Conservation (phyloP, 2,888 invertebrate species). For the Teleogryllus oceanicus region DNA sequence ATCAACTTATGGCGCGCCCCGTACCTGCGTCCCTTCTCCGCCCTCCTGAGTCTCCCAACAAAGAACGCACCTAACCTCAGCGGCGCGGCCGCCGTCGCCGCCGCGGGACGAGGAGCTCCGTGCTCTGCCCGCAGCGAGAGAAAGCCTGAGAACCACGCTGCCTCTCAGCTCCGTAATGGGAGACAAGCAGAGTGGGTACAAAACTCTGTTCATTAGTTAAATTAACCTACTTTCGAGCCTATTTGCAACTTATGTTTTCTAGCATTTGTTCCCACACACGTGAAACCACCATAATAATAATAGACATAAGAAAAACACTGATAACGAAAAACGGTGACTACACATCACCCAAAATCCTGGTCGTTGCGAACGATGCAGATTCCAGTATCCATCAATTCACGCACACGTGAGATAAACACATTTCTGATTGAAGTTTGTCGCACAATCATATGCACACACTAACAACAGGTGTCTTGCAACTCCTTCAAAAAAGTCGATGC, state of each 20-base stretch:
- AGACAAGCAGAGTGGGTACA: not conserved
- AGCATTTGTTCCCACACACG: not conserved
- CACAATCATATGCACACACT: not conserved
- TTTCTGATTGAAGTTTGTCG: not conserved
- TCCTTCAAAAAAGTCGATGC: not conserved
- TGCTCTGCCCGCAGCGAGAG: not conserved
- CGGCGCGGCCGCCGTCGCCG: not conserved
- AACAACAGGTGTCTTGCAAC: not conserved
- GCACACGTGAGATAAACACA: not conserved
- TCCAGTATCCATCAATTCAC: not conserved
- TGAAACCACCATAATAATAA: not conserved
- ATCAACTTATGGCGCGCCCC: too few species aligned
- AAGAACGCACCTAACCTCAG: not conserved
- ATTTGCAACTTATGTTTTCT: not conserved
- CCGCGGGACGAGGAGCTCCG: not conserved
- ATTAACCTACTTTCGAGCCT: not conserved
- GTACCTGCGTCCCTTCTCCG: too few species aligned
- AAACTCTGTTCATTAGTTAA: not conserved
- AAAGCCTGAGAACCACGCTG: slow-evolving; percentile 5
- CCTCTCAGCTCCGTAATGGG: not conserved
- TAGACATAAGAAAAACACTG: too few species aligned
- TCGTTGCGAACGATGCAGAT: not conserved
- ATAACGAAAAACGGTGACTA: not conserved
- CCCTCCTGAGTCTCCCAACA: too few species aligned
- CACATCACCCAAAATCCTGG: not conserved